Percentiles rank a stretch among this genome's conserved stretches.
Evolutionary conservation across 2,888 invertebrate genomes (phyloP).

Genomic region (Conistra vaccinii): DNA sequence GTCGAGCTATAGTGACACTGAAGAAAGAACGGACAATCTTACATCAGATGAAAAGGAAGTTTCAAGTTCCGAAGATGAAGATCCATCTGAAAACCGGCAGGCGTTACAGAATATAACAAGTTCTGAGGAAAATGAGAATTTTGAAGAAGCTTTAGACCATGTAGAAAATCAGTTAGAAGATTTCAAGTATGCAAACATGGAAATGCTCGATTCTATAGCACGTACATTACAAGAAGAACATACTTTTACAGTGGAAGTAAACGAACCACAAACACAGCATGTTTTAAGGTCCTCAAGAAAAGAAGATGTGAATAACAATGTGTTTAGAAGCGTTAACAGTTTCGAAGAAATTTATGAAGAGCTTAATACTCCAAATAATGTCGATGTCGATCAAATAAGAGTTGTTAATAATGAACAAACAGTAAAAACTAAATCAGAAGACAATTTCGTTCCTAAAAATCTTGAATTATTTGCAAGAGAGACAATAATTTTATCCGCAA

Average conservation of each 20-base stretch:
- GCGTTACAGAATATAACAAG: constrained; percentile 77
- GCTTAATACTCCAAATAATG: constrained; percentile 69
- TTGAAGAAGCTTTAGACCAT: constrained; percentile 88
- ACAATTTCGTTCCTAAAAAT: constrained; percentile 26
- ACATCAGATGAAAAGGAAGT: constrained; percentile 82
- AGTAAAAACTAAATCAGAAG: constrained; percentile 8
- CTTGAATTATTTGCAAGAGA: constrained; percentile 67
- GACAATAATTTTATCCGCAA: constrained; percentile 68
- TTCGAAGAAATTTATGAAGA: constrained; percentile 88
- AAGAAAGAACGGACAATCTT: constrained; percentile 79
- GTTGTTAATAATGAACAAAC: constrained; percentile 5
- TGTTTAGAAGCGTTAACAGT: constrained; percentile 80
- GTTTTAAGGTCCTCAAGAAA: constrained; percentile 41
- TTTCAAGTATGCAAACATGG: constrained; percentile 84
- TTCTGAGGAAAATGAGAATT: constrained; percentile 88
- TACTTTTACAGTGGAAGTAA: constrained; percentile 74
- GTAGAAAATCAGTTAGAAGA: constrained; percentile 83
- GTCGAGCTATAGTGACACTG: constrained; percentile 83
- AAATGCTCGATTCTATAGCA: constrained; percentile 87
- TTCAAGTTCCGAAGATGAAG: constrained; percentile 73
- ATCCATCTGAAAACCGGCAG: constrained; percentile 44
- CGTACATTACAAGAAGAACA: constrained; percentile 85
- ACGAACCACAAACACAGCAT: constrained; percentile 53
- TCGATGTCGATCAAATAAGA: constrained; percentile 5
- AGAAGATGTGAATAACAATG: constrained; percentile 83